A percentile compares a stretch with the other conserved stretches of the same genome.
phyloP scores from a whole-genome alignment of 2,113 vertebrate species.

The Eidolon helvum region DNA sequence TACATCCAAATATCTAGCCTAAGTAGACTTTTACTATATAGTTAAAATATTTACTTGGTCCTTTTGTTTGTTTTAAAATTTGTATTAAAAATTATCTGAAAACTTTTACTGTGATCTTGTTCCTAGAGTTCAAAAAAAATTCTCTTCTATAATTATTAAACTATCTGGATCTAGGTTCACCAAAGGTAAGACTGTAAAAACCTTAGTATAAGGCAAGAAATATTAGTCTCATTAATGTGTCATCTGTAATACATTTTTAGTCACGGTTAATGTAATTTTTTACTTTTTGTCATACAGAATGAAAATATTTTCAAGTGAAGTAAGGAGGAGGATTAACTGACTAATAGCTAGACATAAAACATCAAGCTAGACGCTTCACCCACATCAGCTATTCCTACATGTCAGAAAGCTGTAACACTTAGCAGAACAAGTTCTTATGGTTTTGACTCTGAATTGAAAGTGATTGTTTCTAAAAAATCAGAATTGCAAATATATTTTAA shows the following conservation, averaged over 20 bases:
- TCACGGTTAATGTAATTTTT: slow-evolving; percentile 67
- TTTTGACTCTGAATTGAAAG: slow-evolving; percentile 66
- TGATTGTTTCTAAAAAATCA: slow-evolving; percentile 63
- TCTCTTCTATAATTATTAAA: slow-evolving; percentile 44
- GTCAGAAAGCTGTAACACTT: slow-evolving; percentile 59
- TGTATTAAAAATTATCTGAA: slow-evolving; percentile 33
- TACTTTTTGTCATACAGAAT: slow-evolving; percentile 73
- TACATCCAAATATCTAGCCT: slow-evolving; percentile 1
- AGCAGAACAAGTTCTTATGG: slow-evolving; percentile 29
- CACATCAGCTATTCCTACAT: slow-evolving; percentile 53
- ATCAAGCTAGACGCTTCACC: slow-evolving; percentile 57
- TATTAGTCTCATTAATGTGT: slow-evolving; percentile 59
- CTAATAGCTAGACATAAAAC: slow-evolving; percentile 72
- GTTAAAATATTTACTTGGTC: background rate
- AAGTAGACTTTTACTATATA: slow-evolving; percentile 3
- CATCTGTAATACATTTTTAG: slow-evolving; percentile 51
- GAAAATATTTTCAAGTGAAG: slow-evolving; percentile 78
- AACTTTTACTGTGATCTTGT: background rate
- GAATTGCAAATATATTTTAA: slow-evolving; percentile 72
- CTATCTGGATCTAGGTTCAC: slow-evolving; percentile 36
- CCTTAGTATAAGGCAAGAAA: slow-evolving; percentile 45
- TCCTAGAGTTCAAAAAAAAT: background rate
- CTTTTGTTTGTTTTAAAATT: slow-evolving; percentile 40
- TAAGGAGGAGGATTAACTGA: slow-evolving; percentile 68
- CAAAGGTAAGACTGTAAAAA: slow-evolving; percentile 53